Base-by-base conservation (phyloP, 2,797 vertebrate genomes). In the Aldrovandia affinis region DNA sequence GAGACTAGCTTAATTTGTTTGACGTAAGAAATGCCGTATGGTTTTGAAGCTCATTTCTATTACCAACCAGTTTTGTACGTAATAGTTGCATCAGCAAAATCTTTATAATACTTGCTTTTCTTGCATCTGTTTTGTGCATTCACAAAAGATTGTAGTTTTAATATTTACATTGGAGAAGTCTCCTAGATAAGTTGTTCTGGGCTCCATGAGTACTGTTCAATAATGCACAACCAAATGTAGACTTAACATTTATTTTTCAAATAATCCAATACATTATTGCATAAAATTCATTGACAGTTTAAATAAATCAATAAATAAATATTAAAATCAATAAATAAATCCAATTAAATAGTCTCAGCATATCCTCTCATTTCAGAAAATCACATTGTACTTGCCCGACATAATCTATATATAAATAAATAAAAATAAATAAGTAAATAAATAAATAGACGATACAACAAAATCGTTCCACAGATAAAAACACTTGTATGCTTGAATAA, bases 351-450 rank as follows among this genome's bases (percentile, higher is more conserved):
- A 81, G 33, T 65, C 39, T 77, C 70, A 44, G 36, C 65, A 59
- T 77, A 44, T n/a, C 55, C 54, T 25, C 50, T 28, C 2, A 22
- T 54, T 54, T 78, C 47, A 1, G 65, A 75, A 75, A 42, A 22
- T 75, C 7, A 22, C 44, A 1, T 22, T 75, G 39, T 44, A 44
- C 18, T 75, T 75, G 36, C 18, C 70, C 14, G 12, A 36, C 18
- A 50, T 25, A 54, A 6, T 15, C n/a, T 2, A 30, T 28, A 44
- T n/a, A n/a, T n/a, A n/a, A 65, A 63, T 61, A 81, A 81, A 36
- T n/a, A 61, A 80, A 89, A 84, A 88, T 89, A 89, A 88, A 88
- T 89, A 88, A 81, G 44, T 81, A 81, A n/a, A 63, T 63, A 81
- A 42, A 59, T 54, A 59, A 59, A 47, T 22, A 44, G 20, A 88